Conservation (phyloP, 2,113 vertebrate species). For the Scartelaos histophorus region DNA sequence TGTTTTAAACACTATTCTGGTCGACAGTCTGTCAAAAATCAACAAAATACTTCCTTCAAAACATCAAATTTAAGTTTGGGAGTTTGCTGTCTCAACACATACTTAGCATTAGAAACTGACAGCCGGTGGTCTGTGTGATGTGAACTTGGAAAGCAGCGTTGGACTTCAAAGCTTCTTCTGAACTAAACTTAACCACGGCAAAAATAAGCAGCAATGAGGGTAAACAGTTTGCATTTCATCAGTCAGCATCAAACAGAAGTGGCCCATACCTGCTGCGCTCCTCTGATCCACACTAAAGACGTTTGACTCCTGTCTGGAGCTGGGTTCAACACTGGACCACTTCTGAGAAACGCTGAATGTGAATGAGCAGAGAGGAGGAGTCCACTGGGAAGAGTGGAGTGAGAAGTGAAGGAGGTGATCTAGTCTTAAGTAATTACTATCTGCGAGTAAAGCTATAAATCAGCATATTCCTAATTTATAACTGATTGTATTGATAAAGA, state of each 20-base stretch:
- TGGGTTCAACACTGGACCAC: background rate
- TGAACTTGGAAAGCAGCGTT: conserved; percentile 4
- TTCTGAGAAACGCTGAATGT: background rate
- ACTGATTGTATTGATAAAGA: background rate
- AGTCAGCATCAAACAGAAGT: conserved; percentile 1
- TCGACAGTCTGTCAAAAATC: background rate
- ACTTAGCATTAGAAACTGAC: background rate
- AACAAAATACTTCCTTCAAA: background rate
- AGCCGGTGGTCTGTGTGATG: background rate
- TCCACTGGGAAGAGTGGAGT: background rate
- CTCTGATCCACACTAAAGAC: conserved; percentile 1
- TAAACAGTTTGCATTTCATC: conserved; percentile 1
- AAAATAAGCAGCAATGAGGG: conserved; percentile 14
- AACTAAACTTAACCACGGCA: conserved; percentile 13
- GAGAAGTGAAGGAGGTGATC: background rate
- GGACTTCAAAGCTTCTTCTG: conserved; percentile 16
- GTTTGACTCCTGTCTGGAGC: background rate
- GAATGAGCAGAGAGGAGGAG: background rate
- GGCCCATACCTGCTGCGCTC: conserved; percentile 13
- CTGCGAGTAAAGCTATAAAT: background rate
- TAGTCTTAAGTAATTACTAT: background rate
- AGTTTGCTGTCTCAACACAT: background rate
- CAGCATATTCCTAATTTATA: background rate
- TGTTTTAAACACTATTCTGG: background rate
- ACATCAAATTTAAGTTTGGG: background rate